Base-by-base conservation (phyloP, 2,888 invertebrate species). In the Iphiclides podalirius region DNA sequence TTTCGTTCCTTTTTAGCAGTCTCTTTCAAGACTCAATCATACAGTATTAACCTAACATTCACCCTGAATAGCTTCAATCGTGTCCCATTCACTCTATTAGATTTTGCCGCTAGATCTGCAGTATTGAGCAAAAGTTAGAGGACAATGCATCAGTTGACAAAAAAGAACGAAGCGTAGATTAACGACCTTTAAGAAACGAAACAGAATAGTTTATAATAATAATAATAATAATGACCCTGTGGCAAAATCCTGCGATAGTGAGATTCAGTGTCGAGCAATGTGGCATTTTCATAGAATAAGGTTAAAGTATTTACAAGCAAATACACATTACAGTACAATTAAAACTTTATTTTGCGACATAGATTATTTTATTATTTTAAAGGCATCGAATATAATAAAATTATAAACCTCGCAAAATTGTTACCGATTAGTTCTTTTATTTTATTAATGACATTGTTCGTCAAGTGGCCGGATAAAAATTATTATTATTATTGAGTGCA, bases 241-340 rank as follows among this genome's bases (percentile, higher is more conserved):
- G n/a, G n/a, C n/a, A 15, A 15, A 36, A 63, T 66, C 62, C 64
- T 64, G 63, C 52, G 58, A 64, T 67, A 74, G 74, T 76, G 74
- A 78, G 70, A 73, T 66, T 66, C 58, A 63, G 67, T n/a, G n/a
- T n/a, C n/a, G n/a, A n/a, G 63, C 63, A 60, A 67, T 61, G 58
- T 69, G 72, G 79, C 79, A 79, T 80, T 67, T 54, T 40, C 16
- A 41, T 59, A 55, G 54, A 37, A 40, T 58, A 52, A 67, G 67
- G 56, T 45, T 33, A 70, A 62, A 66, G 66, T 72, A 62, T 65
- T 65, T 72, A 67, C 61, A 64, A 60, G 57, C 47, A 39, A 55
- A n/a, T 26, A 23, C 28, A 31, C n/a, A 39, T 13, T 39, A 57
- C 48, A 46, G 45, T 59, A 53, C 41, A 45, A 51, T 26, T 16